Percentiles rank a stretch among this genome's conserved stretches.
Evolutionary conservation across 2,113 vertebrate genomes (phyloP).

Genomic region (Ictalurus furcatus): DNA sequence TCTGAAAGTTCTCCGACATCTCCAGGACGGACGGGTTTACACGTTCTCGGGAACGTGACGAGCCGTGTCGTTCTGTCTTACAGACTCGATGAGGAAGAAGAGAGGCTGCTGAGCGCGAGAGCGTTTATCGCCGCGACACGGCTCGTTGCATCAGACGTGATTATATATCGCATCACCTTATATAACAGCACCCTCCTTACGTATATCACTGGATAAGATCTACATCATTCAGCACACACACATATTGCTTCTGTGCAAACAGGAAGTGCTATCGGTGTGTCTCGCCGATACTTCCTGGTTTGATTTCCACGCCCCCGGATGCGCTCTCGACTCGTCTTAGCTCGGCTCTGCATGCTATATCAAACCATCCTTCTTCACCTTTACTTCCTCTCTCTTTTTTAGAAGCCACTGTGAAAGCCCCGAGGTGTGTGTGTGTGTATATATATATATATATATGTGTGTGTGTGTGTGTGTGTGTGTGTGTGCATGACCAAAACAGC

Average conservation of each 20-base stretch:
- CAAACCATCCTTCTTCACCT: not conserved
- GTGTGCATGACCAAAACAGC: not conserved
- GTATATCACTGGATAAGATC: not conserved
- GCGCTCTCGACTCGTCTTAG: not conserved
- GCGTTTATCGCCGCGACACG: too few relatives aligned
- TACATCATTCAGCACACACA: not conserved
- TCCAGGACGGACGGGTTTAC: not conserved
- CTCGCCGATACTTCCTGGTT: not conserved
- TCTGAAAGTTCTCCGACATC: too few relatives aligned
- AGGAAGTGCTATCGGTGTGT: not conserved
- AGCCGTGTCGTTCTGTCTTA: not conserved
- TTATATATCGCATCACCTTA: too few relatives aligned
- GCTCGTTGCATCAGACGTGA: too few relatives aligned
- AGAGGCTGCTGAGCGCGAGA: too few relatives aligned
- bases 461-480: not conserved
- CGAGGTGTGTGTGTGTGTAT: constrained; percentile 12
- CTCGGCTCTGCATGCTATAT: not conserved
- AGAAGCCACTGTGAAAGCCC: not conserved
- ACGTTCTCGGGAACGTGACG: too few relatives aligned
- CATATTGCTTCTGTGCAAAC: not conserved
- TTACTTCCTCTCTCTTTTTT: not conserved
- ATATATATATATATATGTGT: not conserved
- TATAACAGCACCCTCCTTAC: not conserved
- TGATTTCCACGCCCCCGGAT: not conserved
- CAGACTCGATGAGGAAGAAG: too few relatives aligned